A percentile compares a stretch with the other conserved stretches of the same genome.
Evolutionary conservation across 2,113 vertebrate genomes (phyloP).

Genomic region (Taurulus bubalis): DNA sequence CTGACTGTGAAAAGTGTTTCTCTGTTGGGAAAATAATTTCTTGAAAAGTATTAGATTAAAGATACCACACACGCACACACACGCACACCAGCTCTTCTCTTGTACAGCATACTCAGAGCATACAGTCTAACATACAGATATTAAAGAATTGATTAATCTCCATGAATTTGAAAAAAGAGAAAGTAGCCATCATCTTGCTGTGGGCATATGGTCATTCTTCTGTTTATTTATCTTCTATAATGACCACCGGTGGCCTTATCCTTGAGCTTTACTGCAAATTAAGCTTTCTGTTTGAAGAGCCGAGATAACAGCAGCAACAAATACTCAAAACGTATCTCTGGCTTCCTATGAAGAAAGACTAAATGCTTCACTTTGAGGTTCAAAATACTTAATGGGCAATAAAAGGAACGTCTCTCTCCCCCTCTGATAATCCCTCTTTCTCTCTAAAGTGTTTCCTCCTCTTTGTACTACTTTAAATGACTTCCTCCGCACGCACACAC

Average conservation of each 20-base stretch:
- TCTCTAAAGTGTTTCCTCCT: constrained; percentile 64
- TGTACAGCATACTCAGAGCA: neutral
- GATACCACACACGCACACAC: constrained; percentile 16
- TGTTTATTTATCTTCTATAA: constrained; percentile 3
- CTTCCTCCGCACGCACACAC: constrained; percentile 38
- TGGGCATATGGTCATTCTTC: neutral
- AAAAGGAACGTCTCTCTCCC: constrained; percentile 61
- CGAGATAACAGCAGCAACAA: constrained; percentile 29
- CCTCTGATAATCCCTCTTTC: constrained; percentile 60
- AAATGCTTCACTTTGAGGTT: constrained; percentile 67
- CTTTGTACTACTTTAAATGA: constrained; percentile 62
- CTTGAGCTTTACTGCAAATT: constrained; percentile 23
- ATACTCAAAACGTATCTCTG: constrained; percentile 23
- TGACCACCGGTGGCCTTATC: constrained; percentile 7
- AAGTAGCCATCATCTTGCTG: neutral
- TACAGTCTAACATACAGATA: neutral
- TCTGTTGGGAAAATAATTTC: constrained; percentile 2
- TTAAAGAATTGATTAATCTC: neutral
- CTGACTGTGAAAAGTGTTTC: constrained; percentile 5
- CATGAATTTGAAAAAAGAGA: neutral
- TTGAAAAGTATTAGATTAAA: constrained; percentile 1
- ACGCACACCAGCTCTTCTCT: neutral
- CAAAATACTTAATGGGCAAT: constrained; percentile 69
- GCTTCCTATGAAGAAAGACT: constrained; percentile 39
- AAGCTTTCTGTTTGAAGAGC: constrained; percentile 51